Conservation (phyloP, 2,113 vertebrate species). For the Apaloderma vittatum region DNA sequence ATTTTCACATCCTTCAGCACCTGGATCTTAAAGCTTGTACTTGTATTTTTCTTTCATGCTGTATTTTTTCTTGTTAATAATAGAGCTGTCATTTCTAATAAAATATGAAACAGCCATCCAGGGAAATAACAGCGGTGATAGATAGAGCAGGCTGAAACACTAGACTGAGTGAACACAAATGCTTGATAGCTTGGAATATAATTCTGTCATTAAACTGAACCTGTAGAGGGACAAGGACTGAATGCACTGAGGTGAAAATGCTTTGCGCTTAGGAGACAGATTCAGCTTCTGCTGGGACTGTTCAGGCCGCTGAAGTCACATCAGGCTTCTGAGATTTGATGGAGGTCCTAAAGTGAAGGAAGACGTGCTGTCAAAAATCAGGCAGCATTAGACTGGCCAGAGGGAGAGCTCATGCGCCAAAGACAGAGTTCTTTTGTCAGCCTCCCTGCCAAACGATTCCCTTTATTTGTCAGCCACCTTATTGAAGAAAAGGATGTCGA, state of each 20-base stretch:
- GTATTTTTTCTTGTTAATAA: slow-evolving; percentile 78
- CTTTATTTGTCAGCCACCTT: background rate
- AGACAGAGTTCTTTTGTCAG: background rate
- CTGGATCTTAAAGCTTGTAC: slow-evolving; percentile 54
- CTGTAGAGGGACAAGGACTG: background rate
- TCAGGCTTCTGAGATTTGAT: background rate
- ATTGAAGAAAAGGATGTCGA: background rate
- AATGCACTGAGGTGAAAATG: background rate
- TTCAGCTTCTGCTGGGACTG: background rate
- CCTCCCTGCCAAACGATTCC: background rate
- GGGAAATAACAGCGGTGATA: slow-evolving; percentile 76
- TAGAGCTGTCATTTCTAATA: slow-evolving; percentile 83
- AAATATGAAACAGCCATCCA: slow-evolving; percentile 72
- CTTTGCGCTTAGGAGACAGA: background rate
- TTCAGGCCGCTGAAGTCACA: background rate
- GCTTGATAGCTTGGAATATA: slow-evolving; percentile 60
- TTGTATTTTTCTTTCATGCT: slow-evolving; percentile 62
- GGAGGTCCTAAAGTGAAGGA: background rate
- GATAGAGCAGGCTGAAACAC: slow-evolving; percentile 50
- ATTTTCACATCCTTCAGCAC: slow-evolving; percentile 64
- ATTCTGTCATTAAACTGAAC: slow-evolving; percentile 34
- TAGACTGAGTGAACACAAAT: slow-evolving; percentile 43
- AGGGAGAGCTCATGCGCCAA: background rate
- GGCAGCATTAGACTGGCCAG: background rate
- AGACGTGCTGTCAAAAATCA: background rate